Evolutionary conservation across 2,113 vertebrate genomes (phyloP), one percentile per base, ranked within the genome.

Genomic region (Gymnarchus niloticus): DNA sequence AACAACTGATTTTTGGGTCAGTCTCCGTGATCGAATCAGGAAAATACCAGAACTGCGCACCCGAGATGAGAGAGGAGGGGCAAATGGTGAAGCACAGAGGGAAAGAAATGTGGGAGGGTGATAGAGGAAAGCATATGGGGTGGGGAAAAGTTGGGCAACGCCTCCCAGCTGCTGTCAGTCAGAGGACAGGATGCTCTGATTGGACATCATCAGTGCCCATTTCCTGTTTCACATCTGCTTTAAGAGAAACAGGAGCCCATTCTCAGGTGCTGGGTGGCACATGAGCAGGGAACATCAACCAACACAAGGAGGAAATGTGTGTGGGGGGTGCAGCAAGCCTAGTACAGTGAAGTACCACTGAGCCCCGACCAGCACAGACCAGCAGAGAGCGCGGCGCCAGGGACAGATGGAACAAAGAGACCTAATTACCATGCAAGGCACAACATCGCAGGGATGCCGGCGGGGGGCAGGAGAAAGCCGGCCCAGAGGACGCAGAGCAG

Each of bases 381-480:
- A 23, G 41, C 33, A 33, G 73, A 23, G 21, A 41, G 44, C 73
- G 44, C 73, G 73, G 93, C 89, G 86, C 56, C 87, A 84, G 89
- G 88, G 91, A 91, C 88, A 90, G 93, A 94, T 90, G 92, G 95
- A 96, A 96, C 95, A 96, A 96, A 96, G 94, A 89, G 91, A 92
- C 92, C 95, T 96, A 94, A 95, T 96, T 96, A 94, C 92, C 93
- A 96, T 96, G 94, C 95, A 80, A 94, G 93, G 95, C 95, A 95
- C 95, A 95, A 91, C 93, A 91, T 93, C 93, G 89, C 95, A 96
- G 94, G 94, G 94, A 94, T 94, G 94, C 94, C 95, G 94, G 95
- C 94, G 94, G 95, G 96, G 95, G 88, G 93, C 92, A 91, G 93
- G 92, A 93, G 56, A 93, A 94, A 94, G 92, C 93, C 73, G 86